Evolutionary conservation across 2,888 invertebrate species (phyloP), one percentile per base, ranked within the genome.

Genomic region (Electrophaes corylata): DNA sequence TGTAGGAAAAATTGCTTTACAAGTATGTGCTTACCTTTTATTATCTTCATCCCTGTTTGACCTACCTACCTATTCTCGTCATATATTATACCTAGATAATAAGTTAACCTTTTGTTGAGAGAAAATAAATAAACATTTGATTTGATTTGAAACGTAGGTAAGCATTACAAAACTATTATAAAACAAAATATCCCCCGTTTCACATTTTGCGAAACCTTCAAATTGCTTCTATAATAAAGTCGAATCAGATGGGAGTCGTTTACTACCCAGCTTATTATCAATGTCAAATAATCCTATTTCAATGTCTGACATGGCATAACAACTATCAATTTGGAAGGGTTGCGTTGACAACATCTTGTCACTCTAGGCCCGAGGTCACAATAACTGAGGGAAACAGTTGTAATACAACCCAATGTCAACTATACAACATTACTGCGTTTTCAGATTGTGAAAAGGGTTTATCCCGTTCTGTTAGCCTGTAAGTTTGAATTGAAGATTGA

Each of bases 331-430:
- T 52, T 63, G 62, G 58, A 73, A 76, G 79, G 81, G 77, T 76
- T 72, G 71, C 66, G 73, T 66, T 72, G 81, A 79, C 83, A 82
- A 69, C 72, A 67, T 66, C 76, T 75, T 79, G 82, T 81, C 81
- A 81, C 66, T 67, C 68, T 65, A 61, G 55, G 73, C 83, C 78
- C 45, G 58, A 57, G 80, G 83, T 76, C 69, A 71, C 73, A 72
- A 77, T 79, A 82, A 77, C 78, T 76, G 66, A 66, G 71, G 66
- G 63, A 71, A 64, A 26, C 26, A 67, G 56, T 65, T 66, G 67
- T 67, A 58, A 66, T 60, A 41, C 53, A 41, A 40, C 54, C 39
- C 41, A 60, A 55, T 62, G 61, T 60, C 62, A 62, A 58, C 60
- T 41, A 33, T 10, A 43, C 26, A 51, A 61, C 40, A 26, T 47